Evolutionary conservation across 2,113 vertebrate species (phyloP), one percentile per base, ranked within the genome.

Genomic region (Ammodytes dubius): DNA sequence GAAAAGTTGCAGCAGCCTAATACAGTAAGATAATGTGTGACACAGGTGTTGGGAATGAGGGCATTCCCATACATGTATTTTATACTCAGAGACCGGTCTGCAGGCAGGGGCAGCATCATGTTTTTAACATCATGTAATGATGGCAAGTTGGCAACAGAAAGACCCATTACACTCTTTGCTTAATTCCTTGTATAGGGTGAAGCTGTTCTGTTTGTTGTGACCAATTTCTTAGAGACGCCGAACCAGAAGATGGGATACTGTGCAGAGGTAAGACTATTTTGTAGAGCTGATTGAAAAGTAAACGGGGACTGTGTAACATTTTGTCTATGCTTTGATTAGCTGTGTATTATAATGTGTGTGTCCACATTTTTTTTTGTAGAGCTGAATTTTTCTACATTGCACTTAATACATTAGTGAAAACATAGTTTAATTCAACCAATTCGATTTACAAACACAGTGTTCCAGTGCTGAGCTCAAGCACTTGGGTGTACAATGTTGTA

Each of bases 201-300:
- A 87, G 96, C 85, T 0, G 91, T 96, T 82, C 95, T 99, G 81
- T 97, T 98, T 67, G 63, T 98, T 53, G 91, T 96, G 74, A 99
- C 97, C 27, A 98, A 97, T 91, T 93, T 98, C 93, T 94, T 97
- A 0, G 95, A 97, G 94, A 99, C 97, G 2, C 94, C 96, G 85
- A 96, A 96, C 67, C 98, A 99, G 91, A 96, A 87, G 85, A 93
- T 97, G 75, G 89, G 87, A 67, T 90, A 88, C 1, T 99, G 98
- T 87, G 92, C 96, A 78, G 98, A 99, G 97, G 98, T 99, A 93
- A 84, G 96, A 86, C 81, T 56, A 73, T 50, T 17, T 13, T 27
- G 45, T 58, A 54, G 9, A 46, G 10, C 15, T 11, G 3, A 56
- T 49, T 14, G 53, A n/a, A 37, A 52, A 58, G 19, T 57, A 49